Base-by-base conservation (phyloP, 2,797 vertebrate genomes). In the Pseudomugil gertrudae region DNA sequence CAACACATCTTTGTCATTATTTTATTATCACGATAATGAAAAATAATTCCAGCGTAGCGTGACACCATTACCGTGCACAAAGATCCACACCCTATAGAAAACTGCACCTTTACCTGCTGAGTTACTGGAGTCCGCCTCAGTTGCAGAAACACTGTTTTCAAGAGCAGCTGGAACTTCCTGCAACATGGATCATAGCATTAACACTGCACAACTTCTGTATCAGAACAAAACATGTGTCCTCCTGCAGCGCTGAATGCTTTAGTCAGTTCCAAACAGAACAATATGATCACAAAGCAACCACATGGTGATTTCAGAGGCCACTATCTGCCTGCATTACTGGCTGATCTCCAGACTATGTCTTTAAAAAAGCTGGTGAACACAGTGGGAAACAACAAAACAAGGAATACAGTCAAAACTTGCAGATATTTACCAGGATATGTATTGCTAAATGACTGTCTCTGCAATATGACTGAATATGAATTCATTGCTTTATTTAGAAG, bases 71-170 rank as follows among this genome's bases (percentile, higher is more conserved):
- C 17, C 19, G 15, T 40, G 38, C 15, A 7, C 5, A 17, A 15
- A 6, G 15, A 2, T 19, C 17, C 36, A 38, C 38, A 17, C 38
- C 15, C 15, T 17, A 1, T 7, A 40, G 38, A 43, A 43, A 43
- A 45, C 5, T 9, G 19, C 17, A 97, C 96, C 96, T 94, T 94
- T 95, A 29, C 94, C 90, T 78, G 95, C 84, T 56, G 89, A 80
- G 62, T 94, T 92, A 66, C 94, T 81, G 57, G 86, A 88, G 81
- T 96, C 95, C 72, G 87, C 74, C 26, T 92, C 90, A 26, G 69
- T 11, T 45, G 91, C 80, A 79, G 89, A 80, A 57, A 95, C 84
- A 64, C 90, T 92, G 78, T 92, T 93, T 87, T 96, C 95, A 59
- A 87, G 74, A 76, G 76, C 89, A 78, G 86, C 83, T 56, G 87